phyloP scores from a whole-genome alignment of 2,113 vertebrate genomes.

The Pseudolaguvia tuberculata region DNA sequence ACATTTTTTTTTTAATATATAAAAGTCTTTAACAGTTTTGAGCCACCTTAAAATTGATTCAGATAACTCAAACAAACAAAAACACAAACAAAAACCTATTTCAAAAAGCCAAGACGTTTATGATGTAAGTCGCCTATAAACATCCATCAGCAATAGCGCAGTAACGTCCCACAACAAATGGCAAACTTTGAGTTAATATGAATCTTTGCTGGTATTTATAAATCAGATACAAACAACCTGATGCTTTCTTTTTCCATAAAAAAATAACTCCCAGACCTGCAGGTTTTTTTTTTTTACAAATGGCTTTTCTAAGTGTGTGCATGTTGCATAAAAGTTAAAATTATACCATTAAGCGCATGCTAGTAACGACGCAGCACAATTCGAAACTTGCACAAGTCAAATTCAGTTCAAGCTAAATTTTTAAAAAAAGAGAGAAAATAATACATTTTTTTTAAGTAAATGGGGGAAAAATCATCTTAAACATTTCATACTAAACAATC shows the following conservation, averaged over 20 bases:
- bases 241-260: constrained; percentile 1
- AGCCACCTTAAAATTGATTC: constrained; percentile 40
- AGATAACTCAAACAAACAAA: not conserved
- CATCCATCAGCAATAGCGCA: constrained; percentile 5
- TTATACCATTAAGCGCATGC: constrained; percentile 44
- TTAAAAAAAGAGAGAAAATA: too few species aligned
- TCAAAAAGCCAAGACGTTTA: constrained; percentile 32
- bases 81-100: not conserved
- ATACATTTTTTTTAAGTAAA: too few species aligned
- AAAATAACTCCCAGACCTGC: constrained; percentile 28
- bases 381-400: constrained; percentile 43
- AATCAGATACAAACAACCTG: constrained; percentile 23
- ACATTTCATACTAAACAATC: constrained; percentile 11
- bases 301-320: constrained; percentile 54
- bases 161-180: constrained; percentile 27
- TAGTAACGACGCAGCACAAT: constrained; percentile 40
- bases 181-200: constrained; percentile 9
- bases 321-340: constrained; percentile 46
- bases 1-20: not conserved
- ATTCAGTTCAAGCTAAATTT: constrained; percentile 34
- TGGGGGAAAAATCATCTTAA: not conserved
- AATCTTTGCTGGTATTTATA: constrained; percentile 46
- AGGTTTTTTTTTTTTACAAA: constrained; percentile 42
- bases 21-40: constrained; percentile 45
- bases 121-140: not conserved